A percentile compares a stretch with the other conserved stretches of the same genome.
Evolutionary conservation across 2,888 invertebrate species (phyloP).

Genomic region (Pseudococcus viburni): DNA sequence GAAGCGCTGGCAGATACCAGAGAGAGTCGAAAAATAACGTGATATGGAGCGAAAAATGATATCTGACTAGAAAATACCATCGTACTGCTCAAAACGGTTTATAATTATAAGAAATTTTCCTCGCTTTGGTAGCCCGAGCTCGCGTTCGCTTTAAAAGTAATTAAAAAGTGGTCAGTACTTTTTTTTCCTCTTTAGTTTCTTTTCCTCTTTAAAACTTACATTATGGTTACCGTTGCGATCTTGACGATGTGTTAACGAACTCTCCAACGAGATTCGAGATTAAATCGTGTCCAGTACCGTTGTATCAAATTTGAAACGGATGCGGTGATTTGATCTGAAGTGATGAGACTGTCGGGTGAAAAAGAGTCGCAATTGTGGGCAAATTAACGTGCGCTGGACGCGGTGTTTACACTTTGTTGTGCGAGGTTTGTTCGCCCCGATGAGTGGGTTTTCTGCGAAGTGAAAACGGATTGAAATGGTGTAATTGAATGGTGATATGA

Average conservation of each 20-base stretch:
- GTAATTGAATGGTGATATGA: too few species aligned
- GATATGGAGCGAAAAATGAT: constrained; percentile 66
- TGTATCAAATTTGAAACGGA: constrained; percentile 44
- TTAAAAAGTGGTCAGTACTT: constrained; percentile 49
- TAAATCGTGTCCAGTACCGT: constrained; percentile 1
- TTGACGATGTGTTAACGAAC: constrained; percentile 23
- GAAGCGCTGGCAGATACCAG: constrained; percentile 37
- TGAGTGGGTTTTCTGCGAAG: background rate
- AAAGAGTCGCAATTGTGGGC: background rate
- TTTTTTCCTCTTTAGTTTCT: background rate
- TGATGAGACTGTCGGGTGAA: constrained; percentile 2
- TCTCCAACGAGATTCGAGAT: background rate
- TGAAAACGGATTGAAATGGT: background rate
- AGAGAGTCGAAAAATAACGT: constrained; percentile 51
- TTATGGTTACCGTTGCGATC: constrained; percentile 19
- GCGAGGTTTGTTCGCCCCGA: background rate
- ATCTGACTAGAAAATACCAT: constrained; percentile 1
- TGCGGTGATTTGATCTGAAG: constrained; percentile 11
- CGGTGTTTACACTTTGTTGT: background rate
- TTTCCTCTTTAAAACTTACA: constrained; percentile 9
- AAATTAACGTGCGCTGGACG: background rate
- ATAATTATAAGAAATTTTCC: constrained; percentile 54
- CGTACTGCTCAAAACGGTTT: constrained; percentile 36
- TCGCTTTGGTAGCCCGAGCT: constrained; percentile 24
- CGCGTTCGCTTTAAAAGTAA: constrained; percentile 25